phyloP scores from a whole-genome alignment of 2,797 vertebrate genomes.

The Ctenochaetus hawaiiensis region DNA sequence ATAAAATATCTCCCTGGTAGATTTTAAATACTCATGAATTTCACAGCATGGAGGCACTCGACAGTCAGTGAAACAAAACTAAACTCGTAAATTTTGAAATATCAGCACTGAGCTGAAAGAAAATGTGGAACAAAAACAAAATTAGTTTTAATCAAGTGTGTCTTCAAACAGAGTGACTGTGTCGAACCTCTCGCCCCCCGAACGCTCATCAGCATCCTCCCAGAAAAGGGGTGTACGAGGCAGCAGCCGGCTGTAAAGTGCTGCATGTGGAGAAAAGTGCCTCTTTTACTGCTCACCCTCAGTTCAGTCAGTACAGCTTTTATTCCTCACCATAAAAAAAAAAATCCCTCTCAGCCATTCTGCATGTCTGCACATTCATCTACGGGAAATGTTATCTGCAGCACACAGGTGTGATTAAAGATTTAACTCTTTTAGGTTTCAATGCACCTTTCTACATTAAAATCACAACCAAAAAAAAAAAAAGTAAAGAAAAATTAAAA shows the following conservation, averaged over 20 bases:
- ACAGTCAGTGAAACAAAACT: no score
- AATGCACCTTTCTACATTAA: not conserved
- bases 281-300: conserved; percentile 16
- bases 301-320: not conserved
- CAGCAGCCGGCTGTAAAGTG: conserved; percentile 3
- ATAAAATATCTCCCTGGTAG: no score
- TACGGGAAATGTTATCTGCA: not conserved
- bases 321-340: conserved; percentile 19
- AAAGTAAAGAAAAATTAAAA: conserved; percentile 3
- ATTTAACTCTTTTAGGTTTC: not conserved
- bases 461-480: not conserved
- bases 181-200: not conserved
- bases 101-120: not conserved
- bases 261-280: conserved; percentile 16
- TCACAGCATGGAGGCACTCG: no score
- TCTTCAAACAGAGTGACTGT: not conserved
- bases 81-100: not conserved
- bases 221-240: not conserved
- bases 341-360: not conserved
- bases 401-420: conserved; percentile 2
- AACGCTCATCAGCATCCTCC: conserved; percentile 2
- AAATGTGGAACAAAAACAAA: not conserved
- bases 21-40: no score
- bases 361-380: conserved; percentile 1
- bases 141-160: no score